These are phyloP conservation scores for Corvus cornix DNA, from an alignment of 2,113 vertebrate genomes.

Conservation along the genomic window DNA sequence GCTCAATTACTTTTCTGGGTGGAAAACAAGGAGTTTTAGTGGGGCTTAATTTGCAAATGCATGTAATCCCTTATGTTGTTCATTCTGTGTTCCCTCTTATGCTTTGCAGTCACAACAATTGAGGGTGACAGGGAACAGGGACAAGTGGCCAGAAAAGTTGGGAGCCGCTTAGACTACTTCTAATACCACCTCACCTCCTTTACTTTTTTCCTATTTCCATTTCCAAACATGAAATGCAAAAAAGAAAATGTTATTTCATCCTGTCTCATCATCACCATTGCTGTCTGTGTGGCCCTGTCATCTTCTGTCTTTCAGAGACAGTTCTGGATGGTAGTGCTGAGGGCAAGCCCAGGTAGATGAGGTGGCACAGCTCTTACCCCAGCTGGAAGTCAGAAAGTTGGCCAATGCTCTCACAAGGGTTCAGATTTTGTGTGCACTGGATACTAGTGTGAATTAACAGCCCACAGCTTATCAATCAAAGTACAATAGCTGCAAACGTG, in stretches of 20 bases:
- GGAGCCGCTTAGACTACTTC: background rate
- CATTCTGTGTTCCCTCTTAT: background rate
- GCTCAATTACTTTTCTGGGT: background rate
- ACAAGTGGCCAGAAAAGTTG: background rate
- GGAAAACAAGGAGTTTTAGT: background rate
- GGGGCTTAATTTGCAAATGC: background rate
- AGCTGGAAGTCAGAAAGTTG: background rate
- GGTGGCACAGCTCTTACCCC: background rate
- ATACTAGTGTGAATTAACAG: background rate
- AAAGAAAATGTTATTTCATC: background rate
- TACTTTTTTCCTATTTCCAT: background rate
- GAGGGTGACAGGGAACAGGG: background rate
- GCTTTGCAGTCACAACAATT: background rate
- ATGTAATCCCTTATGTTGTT: background rate
- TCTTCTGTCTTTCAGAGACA: background rate
- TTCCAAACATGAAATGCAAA: background rate
- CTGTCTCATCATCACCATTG: background rate
- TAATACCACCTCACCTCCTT: background rate
- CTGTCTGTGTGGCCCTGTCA: rapidly evolving
- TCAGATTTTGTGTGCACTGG: background rate
- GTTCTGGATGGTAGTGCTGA: background rate
- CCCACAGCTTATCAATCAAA: background rate
- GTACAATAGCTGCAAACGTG: background rate
- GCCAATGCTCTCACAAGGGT: background rate
- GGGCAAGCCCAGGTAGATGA: background rate